Conservation (phyloP, 2,888 invertebrate species). For the Parasteatoda lunata region DNA sequence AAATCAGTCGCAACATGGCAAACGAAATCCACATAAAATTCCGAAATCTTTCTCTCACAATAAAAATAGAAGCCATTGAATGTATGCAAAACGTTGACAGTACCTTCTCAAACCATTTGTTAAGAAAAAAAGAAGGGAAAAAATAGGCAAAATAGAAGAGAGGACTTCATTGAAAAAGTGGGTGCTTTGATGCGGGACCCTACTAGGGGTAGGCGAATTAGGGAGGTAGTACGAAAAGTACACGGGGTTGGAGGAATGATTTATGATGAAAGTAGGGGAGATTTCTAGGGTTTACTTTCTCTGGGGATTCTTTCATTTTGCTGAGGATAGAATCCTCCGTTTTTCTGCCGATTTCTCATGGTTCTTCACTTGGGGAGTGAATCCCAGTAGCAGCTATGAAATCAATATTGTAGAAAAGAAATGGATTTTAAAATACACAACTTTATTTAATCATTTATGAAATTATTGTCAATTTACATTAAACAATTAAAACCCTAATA, state of each 20-base stretch:
- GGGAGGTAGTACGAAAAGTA: slow-evolving; percentile 28
- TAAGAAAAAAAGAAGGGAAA: slow-evolving; percentile 4
- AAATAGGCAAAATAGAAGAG: no score
- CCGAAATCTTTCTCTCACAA: background rate
- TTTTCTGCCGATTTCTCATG: background rate
- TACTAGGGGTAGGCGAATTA: slow-evolving; percentile 17
- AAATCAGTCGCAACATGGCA: no score
- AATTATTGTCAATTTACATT: no score
- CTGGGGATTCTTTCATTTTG: slow-evolving; percentile 42
- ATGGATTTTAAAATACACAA: no score
- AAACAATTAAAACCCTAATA: no score
- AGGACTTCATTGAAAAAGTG: slow-evolving; percentile 54
- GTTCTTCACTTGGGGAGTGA: no score
- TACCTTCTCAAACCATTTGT: slow-evolving; percentile 35
- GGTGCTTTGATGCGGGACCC: slow-evolving; percentile 39
- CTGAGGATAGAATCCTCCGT: background rate
- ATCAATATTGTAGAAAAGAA: no score
- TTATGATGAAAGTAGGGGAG: slow-evolving; percentile 49
- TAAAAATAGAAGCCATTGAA: background rate
- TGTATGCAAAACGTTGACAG: no score
- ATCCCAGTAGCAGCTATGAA: no score
- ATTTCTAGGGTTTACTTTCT: slow-evolving; percentile 56
- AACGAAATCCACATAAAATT: background rate
- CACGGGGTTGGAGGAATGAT: slow-evolving; percentile 49
- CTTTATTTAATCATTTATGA: no score